Evolutionary conservation across 1,140 invertebrate genomes (phyloP).

Genomic region (Bactericera cockerelli): DNA sequence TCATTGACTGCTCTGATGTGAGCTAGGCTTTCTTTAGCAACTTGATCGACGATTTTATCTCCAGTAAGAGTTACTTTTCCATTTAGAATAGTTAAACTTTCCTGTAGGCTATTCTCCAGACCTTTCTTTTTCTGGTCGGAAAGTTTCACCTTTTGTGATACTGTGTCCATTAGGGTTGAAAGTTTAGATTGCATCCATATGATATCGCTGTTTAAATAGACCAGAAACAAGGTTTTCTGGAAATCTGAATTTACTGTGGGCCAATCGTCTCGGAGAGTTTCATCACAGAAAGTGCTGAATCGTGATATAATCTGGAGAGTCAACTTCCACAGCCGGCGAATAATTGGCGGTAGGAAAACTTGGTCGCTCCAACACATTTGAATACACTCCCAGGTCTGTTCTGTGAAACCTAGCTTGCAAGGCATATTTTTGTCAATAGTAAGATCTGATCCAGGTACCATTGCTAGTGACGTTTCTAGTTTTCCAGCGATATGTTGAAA

Average conservation of each 20-base stretch:
- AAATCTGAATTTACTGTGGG: constrained; percentile 11
- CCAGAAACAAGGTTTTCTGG: not conserved
- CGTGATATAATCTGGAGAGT: constrained; percentile 63
- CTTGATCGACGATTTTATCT: constrained; percentile 38
- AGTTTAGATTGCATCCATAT: not conserved
- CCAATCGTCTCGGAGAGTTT: constrained; percentile 28
- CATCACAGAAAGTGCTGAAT: constrained; percentile 50
- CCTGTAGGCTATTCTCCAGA: constrained; percentile 32
- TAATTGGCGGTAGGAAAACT: constrained; percentile 52
- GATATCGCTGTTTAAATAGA: constrained; percentile 9
- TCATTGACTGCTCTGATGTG: constrained; percentile 65
- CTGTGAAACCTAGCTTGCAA: constrained; percentile 24
- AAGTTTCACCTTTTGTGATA: not conserved
- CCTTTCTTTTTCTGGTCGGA: constrained; percentile 1
- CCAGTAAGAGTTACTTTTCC: constrained; percentile 36
- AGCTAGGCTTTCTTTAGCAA: constrained; percentile 36
- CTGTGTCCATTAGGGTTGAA: not conserved
- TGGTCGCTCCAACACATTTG: constrained; percentile 53
- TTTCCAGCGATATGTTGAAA: constrained; percentile 76
- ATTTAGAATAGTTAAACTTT: constrained; percentile 33
- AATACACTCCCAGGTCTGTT: constrained; percentile 40
- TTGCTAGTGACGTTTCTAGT: constrained; percentile 35
- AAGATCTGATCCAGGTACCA: constrained; percentile 30
- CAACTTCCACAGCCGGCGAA: constrained; percentile 73
- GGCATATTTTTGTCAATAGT: constrained; percentile 12